Percentiles rank a stretch among this genome's conserved stretches.
Evolutionary conservation across 2,888 invertebrate species (phyloP).

Genomic region (Pristionchus maxplancki): DNA sequence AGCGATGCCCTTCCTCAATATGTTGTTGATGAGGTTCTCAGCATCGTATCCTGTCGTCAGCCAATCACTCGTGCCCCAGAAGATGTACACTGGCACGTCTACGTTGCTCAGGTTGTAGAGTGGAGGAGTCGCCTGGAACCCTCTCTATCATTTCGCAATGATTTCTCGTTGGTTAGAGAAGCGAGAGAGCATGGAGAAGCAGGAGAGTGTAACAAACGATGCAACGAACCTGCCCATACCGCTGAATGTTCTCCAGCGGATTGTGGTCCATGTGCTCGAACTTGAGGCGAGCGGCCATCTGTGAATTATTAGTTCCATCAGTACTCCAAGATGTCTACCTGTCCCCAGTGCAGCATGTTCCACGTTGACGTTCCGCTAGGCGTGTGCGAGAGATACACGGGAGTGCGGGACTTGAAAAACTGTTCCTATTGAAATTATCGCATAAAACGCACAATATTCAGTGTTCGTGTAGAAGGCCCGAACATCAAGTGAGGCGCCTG

Average conservation of each 20-base stretch:
- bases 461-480: neutral
- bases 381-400: neutral
- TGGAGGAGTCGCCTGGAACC: neutral
- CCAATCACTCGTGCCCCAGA: neutral
- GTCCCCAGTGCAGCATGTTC: neutral
- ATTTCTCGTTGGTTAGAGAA: neutral
- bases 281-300: neutral
- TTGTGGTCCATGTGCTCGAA: constrained; percentile 21
- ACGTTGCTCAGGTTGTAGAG: neutral
- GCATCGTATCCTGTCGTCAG: neutral
- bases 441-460: neutral
- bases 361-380: neutral
- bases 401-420: neutral
- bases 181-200: neutral
- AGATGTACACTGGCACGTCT: neutral
- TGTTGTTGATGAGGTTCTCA: neutral
- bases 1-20: neutral
- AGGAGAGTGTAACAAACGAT: no score
- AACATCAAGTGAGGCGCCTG: neutral
- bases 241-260: neutral
- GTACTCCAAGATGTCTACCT: neutral
- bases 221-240: neutral
- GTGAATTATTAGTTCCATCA: neutral
- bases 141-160: neutral
- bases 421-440: neutral